phyloP scores from a whole-genome alignment of 2,113 vertebrate species.

The Dinomys branickii region DNA sequence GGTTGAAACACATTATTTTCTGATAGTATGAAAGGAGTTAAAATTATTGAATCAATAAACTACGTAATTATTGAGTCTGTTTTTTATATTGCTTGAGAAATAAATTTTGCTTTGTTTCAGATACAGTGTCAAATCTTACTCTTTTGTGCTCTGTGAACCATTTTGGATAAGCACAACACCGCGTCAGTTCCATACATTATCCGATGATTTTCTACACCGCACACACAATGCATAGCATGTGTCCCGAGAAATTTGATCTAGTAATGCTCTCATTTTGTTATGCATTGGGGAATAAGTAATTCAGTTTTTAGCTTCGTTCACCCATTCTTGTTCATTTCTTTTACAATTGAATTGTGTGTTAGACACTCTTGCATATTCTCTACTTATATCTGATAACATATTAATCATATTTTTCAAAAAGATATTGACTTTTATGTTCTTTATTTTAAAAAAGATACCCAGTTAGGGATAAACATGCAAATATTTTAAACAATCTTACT shows the following conservation, averaged over 20 bases:
- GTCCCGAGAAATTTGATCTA: not conserved
- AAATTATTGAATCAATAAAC: not conserved
- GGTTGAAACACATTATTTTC: not conserved
- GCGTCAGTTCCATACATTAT: not conserved
- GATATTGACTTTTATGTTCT: not conserved
- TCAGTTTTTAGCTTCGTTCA: not conserved
- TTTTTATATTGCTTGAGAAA: constrained; percentile 44
- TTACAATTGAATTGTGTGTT: not conserved
- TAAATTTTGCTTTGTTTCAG: constrained; percentile 57
- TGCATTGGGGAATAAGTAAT: not conserved
- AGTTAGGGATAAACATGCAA: not conserved
- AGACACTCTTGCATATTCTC: not conserved
- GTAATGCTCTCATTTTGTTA: constrained; percentile 16
- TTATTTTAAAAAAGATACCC: not conserved
- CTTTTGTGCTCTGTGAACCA: not conserved
- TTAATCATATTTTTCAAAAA: not conserved
- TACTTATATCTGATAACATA: not conserved
- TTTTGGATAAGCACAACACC: constrained; percentile 13
- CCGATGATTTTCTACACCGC: constrained; percentile 33
- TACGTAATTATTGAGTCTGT: not conserved
- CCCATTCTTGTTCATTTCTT: not conserved
- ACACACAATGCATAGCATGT: constrained; percentile 14
- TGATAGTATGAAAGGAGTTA: not conserved
- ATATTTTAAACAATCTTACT: not conserved
- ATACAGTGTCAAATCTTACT: not conserved